Base-by-base conservation (phyloP, 1,140 invertebrate genomes). In the Schlechtendalia chinensis region DNA sequence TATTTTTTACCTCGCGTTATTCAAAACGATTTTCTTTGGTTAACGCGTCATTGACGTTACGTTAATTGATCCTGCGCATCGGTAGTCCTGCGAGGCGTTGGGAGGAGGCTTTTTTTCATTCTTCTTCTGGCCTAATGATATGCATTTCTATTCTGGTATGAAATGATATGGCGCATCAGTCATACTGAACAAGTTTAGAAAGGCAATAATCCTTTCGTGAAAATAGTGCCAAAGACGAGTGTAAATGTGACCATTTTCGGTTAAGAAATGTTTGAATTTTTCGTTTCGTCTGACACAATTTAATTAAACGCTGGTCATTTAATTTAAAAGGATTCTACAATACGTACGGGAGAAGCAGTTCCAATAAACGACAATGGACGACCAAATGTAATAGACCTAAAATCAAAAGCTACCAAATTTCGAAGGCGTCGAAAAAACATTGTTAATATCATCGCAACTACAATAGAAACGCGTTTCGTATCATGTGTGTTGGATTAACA, bases 381-480 rank as follows among this genome's bases (percentile, higher is more conserved):
- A 47, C 11, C 45, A 47, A 47, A 47, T 47, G 6, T 50, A 50
- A 50, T 69, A 50, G 67, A 69, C 22, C 16, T 67, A 47, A 69
- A 50, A 69, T 22, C 67, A 69, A 69, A 69, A 69, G 45, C 67
- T 69, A 50, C 50, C 22, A 27, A 69, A n/a, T 69, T 67, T 27
- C 45, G 50, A 50, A 69, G 16, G 8, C 67, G 47, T 11, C n/a
- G 16, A 50, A 69, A 67, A 50, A 69, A 69, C 24, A n/a, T n/a
- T n/a, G 39, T 50, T 50, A 50, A 69, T 69, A 69, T 50, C 45
- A 14, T 50, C 50, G 50, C 24, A 69, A 69, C n/a, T 50, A 69
- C 45, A 69, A 50, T 69, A 14, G 16, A 69, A 69, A 69, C 8
- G 39, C 45, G 50, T 24, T 14, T 47, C 27, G 45, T 47, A 39